Base-by-base conservation (phyloP, 2,113 vertebrate species). In the Leucoraja erinaceus region DNA sequence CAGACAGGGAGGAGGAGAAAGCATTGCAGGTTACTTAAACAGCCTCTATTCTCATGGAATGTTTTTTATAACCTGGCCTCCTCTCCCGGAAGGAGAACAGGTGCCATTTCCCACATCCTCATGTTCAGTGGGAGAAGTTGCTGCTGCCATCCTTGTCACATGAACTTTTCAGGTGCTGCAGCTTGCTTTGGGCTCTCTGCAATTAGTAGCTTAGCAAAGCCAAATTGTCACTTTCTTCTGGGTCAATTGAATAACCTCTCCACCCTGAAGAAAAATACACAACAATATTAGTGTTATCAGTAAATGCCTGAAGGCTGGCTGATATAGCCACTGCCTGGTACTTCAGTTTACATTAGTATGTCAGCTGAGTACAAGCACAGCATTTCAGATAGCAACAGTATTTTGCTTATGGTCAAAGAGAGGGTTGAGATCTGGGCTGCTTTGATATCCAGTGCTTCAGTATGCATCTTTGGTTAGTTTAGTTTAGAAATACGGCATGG, bases 221-320 rank as follows among this genome's bases (percentile, higher is more conserved):
- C 81, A 86, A 61, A 61, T 61, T 59, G 25, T 59, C 83, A 88
- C 59, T 16, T 66, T 88, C 59, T 88, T 59, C 83, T 88, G 59
- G 12, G 28, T 88, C 83, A 86, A 61, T 61, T 86, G 25, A 59
- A 31, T n/a, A n/a, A 88, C 16, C 56, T 18, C n/a, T 63, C 83
- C 83, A 16, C n/a, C 83, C 54, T 12, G 81, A 88, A 88, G 59
- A 61, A 31, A 88, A 63, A 88, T 88, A 63, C 83, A 88, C 18
- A 28, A 88, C 31, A 88, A 6, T 14, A 12, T n/a, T n/a, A 4
- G 61, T 18, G 59, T 28, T 88, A 88, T 88, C 83, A 88, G 14
- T 31, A 63, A 66, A 66, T 88, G 56, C 28, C 59, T 18, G 28
- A 18, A n/a, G 14, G 83, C 59, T 61, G 12, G 4, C 59, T 31